Conservation (phyloP, 2,113 vertebrate genomes). For the Carollia perspicillata region DNA sequence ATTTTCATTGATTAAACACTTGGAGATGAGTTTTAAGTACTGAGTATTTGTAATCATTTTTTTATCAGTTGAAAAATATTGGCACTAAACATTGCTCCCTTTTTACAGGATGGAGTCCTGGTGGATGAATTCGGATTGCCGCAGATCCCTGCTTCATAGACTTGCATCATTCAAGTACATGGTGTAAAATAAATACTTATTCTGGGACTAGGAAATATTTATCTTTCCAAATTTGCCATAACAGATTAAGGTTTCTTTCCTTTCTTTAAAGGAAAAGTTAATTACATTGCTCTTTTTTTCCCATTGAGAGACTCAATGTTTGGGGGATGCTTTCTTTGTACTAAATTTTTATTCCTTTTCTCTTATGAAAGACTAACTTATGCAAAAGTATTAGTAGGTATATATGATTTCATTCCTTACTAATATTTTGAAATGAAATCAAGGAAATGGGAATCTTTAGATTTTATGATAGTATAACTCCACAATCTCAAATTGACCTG, state of each 20-base stretch:
- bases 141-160: slow-evolving; percentile 96
- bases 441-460: slow-evolving; percentile 58
- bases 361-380: slow-evolving; percentile 65
- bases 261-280: slow-evolving; percentile 75
- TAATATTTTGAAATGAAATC: slow-evolving; percentile 70
- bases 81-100: slow-evolving; percentile 42
- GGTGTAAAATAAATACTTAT: slow-evolving; percentile 60
- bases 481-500: slow-evolving; percentile 61
- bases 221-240: slow-evolving; percentile 71
- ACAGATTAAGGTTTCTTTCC: slow-evolving; percentile 64
- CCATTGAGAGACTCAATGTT: slow-evolving; percentile 45
- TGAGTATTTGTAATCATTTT: slow-evolving; percentile 19
- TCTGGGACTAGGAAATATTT: slow-evolving; percentile 68
- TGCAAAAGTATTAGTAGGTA: slow-evolving; percentile 70
- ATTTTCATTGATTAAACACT: slow-evolving; percentile 38
- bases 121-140: slow-evolving; percentile 98
- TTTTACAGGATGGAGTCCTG: slow-evolving; percentile 92
- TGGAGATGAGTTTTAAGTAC: slow-evolving; percentile 15
- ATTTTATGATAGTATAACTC: slow-evolving; percentile 47
- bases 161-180: slow-evolving; percentile 45
- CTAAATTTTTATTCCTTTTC: slow-evolving; percentile 55
- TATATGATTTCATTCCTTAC: slow-evolving; percentile 64
- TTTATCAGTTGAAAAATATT: background rate
- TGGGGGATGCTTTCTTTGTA: slow-evolving; percentile 61
- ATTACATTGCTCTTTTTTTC: slow-evolving; percentile 69